phyloP scores from a whole-genome alignment of 2,113 vertebrate genomes.

The Hirundichthys speculiger region DNA sequence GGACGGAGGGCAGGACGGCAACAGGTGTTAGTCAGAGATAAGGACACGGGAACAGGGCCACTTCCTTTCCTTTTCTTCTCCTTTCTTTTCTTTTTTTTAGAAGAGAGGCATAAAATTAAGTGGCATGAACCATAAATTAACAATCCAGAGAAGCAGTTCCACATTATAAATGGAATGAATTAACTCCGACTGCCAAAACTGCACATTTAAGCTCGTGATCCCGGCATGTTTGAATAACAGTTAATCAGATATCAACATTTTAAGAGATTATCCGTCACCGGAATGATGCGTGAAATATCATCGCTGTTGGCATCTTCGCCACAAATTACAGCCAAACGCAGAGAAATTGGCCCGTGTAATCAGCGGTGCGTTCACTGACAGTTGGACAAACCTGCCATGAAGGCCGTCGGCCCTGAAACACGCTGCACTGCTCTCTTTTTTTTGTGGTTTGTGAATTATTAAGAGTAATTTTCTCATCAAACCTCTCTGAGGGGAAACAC shows the following conservation, averaged over 20 bases:
- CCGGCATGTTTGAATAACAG: background rate
- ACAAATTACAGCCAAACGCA: background rate
- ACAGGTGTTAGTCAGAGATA: conserved; percentile 61
- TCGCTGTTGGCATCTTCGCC: background rate
- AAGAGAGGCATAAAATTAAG: conserved; percentile 40
- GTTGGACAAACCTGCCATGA: background rate
- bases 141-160: conserved; percentile 39
- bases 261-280: background rate
- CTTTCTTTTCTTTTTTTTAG: conserved; percentile 7
- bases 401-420: background rate
- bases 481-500: conserved; percentile 45
- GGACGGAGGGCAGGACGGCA: conserved; percentile 50
- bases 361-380: background rate
- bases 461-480: conserved; percentile 54
- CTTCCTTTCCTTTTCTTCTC: conserved; percentile 8
- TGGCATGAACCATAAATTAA: conserved; percentile 43
- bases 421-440: conserved; percentile 1
- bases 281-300: background rate
- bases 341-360: background rate
- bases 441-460: conserved; percentile 60
- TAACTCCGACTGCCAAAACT: conserved; percentile 26
- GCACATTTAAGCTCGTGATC: conserved; percentile 6
- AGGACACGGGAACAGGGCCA: conserved; percentile 21
- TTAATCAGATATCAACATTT: conserved; percentile 2
- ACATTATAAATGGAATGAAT: conserved; percentile 46